These are phyloP conservation scores for Helicoverpa armigera DNA, from an alignment of 1,140 invertebrate species.

Conservation along the genomic window DNA sequence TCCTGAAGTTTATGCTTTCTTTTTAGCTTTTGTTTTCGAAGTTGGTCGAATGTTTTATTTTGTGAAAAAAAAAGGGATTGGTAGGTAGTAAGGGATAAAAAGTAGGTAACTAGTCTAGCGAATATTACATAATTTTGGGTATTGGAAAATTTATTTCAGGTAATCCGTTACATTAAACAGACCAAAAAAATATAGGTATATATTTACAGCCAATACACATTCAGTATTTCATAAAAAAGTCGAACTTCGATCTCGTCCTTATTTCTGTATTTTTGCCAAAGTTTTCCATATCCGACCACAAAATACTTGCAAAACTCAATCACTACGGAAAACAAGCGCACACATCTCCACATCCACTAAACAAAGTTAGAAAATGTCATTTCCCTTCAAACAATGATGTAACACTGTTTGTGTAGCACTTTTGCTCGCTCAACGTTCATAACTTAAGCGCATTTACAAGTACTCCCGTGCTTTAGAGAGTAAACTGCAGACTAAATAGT, in stretches of 20 bases:
- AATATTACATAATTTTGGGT: too few species aligned
- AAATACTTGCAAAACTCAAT: not conserved
- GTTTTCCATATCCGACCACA: not conserved
- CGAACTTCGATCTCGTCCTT: too few species aligned
- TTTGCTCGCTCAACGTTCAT: constrained; percentile 20
- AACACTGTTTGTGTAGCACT: constrained; percentile 20
- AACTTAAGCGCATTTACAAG: constrained; percentile 26
- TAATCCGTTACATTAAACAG: too few species aligned
- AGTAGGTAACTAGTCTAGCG: too few species aligned
- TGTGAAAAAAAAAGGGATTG: not conserved
- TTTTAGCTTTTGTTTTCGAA: not conserved
- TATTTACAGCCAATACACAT: too few species aligned
- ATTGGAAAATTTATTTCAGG: too few species aligned
- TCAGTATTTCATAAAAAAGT: too few species aligned
- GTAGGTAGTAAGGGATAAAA: not conserved
- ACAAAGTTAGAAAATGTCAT: constrained; percentile 20
- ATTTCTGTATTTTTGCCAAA: too few species aligned
- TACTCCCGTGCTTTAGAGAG: not conserved
- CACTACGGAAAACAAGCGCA: not conserved
- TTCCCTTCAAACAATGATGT: constrained; percentile 12
- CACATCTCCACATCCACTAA: not conserved
- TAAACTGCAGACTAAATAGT: too few species aligned
- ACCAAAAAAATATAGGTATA: too few species aligned
- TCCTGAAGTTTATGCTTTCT: not conserved
- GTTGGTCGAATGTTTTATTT: not conserved